Evolutionary conservation across 2,113 vertebrate species (phyloP).

Genomic region (Pyrgilauda ruficollis): DNA sequence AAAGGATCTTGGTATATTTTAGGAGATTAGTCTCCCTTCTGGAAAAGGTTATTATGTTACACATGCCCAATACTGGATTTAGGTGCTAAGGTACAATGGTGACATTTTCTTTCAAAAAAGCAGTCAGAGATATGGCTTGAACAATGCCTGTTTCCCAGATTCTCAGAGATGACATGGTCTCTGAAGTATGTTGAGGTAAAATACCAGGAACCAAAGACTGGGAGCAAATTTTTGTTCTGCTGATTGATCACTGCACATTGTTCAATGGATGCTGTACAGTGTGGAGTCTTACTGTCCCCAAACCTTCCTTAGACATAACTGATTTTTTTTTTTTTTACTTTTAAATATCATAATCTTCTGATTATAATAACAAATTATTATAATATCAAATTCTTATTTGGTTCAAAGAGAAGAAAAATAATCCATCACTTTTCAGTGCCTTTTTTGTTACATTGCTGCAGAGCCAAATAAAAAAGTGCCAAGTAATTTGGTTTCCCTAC

Average conservation of each 20-base stretch:
- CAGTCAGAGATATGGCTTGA: neutral
- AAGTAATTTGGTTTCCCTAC: neutral
- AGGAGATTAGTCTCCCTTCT: neutral
- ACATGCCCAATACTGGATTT: neutral
- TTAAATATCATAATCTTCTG: neutral
- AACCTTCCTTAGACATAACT: neutral
- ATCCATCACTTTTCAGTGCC: neutral
- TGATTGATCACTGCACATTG: neutral
- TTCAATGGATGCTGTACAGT: neutral
- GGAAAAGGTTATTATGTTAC: neutral
- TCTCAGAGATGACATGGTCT: neutral
- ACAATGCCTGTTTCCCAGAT: neutral
- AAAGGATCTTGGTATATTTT: neutral
- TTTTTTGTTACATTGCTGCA: neutral
- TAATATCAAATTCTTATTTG: neutral
- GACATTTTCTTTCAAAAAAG: neutral
- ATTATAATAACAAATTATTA: neutral
- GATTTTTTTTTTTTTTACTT: neutral
- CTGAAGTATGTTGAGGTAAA: neutral
- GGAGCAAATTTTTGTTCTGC: neutral
- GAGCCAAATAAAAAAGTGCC: neutral
- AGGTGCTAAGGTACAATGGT: neutral
- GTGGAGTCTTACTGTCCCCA: neutral
- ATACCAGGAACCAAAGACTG: neutral
- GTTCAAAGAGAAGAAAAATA: neutral